Base-by-base conservation (phyloP, 2,797 vertebrate species). In the Selene dorsalis region DNA sequence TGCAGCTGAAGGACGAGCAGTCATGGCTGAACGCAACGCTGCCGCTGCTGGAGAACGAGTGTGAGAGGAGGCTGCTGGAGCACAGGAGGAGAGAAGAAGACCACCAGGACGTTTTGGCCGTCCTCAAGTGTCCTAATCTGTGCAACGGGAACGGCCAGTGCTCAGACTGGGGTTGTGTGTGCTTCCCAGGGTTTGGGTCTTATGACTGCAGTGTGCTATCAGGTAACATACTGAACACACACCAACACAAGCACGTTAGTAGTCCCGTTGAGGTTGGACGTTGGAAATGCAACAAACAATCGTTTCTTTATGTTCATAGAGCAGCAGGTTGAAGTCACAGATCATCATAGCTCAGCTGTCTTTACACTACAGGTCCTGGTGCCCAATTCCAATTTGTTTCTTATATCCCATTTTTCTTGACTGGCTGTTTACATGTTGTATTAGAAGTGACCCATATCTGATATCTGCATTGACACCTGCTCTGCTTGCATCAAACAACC, bases 41-140 rank as follows among this genome's bases (percentile, higher is more conserved):
- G 39, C 89, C 96, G 1, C 92, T 97, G 82, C 91, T 97, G 84
- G 96, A 98, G 89, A 98, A 97, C 7, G 96, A 97, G 93, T 97
- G 96, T 59, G 96, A 98, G 91, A 94, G 91, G 85, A 94, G 93
- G 86, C 71, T 96, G 79, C 73, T 95, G 68, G 96, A 97, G 91
- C 92, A 95, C 74, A 80, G 87, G 50, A 82, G 80, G 58, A 79
- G 90, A 9, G 73, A 76, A 3, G 90, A 80, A 32, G 92, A 89
- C 0, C 35, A 94, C 41, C 92, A 80, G 79, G 93, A 93, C 4
- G 88, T 94, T 0, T 84, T 96, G 45, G 63, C 50, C n/a, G 75
- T 88, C 2, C 78, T 97, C 4, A 96, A 84, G 87, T 97, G 96
- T 84, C 96, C 97, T 9, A 69, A 79, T 75, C 90, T 95, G 32